phyloP scores from a whole-genome alignment of 64 coral and sea anemone genomes.

The Porites australiensis region DNA sequence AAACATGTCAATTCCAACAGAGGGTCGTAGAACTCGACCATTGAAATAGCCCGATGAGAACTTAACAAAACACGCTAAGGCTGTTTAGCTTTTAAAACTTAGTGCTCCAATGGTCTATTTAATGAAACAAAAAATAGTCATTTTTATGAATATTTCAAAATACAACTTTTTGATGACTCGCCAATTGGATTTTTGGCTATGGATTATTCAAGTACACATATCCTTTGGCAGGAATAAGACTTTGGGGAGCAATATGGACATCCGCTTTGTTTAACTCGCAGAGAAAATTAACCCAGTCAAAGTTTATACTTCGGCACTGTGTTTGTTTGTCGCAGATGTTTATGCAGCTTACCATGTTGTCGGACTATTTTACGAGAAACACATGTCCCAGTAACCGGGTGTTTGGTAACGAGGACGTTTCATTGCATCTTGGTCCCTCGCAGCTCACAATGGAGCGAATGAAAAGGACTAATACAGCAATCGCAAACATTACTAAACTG shows the following conservation, averaged over 20 bases:
- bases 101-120: too few species aligned
- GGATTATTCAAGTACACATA: not conserved
- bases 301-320: conserved; percentile 38
- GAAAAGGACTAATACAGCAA: not conserved
- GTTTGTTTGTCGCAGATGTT: not conserved
- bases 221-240: not conserved
- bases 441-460: not conserved
- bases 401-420: not conserved
- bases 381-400: not conserved
- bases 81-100: too few species aligned
- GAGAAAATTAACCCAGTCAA: not conserved
- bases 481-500: too few species aligned
- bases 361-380: not conserved
- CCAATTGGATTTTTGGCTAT: not conserved
- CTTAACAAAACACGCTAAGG: too few species aligned
- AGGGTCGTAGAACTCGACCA: too few species aligned
- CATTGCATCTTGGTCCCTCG: not conserved
- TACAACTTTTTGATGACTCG: too few species aligned
- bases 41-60: too few species aligned
- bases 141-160: too few species aligned
- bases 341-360: not conserved
- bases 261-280: conserved; percentile 40
- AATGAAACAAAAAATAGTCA: too few species aligned
- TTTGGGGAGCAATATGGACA: not conserved
- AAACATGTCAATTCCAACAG: too few species aligned